phyloP scores from a whole-genome alignment of 2,113 vertebrate species.

The Lepus timidus region DNA sequence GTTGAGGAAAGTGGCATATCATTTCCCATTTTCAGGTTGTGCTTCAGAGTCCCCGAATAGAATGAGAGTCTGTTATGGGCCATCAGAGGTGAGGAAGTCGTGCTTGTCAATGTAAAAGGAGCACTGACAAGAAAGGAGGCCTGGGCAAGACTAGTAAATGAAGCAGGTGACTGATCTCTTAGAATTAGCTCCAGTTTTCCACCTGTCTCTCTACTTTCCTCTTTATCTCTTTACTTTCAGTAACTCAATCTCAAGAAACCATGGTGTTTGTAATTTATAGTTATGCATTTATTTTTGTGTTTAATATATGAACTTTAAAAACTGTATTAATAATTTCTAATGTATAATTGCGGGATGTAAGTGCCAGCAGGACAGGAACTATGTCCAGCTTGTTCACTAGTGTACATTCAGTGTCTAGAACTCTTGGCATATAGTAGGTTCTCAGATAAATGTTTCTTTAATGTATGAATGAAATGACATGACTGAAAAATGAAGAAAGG shows the following conservation, averaged over 20 bases:
- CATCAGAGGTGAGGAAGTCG: background rate
- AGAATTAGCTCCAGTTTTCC: background rate
- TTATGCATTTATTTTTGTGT: background rate
- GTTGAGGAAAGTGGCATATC: background rate
- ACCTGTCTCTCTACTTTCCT: background rate
- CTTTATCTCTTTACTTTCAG: background rate
- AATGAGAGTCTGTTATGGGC: background rate
- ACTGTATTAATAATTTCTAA: background rate
- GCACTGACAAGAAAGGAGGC: background rate
- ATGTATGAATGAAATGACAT: background rate
- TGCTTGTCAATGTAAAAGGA: background rate
- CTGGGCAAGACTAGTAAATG: background rate
- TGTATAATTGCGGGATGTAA: background rate
- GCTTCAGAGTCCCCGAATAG: background rate
- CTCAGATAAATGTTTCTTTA: background rate
- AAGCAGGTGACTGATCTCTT: background rate
- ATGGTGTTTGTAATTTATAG: background rate
- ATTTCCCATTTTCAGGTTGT: background rate
- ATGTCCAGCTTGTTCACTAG: background rate
- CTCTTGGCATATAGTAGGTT: background rate
- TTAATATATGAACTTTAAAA: background rate
- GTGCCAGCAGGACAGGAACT: background rate
- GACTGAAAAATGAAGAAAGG: background rate
- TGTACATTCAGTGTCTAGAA: background rate
- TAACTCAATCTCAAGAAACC: background rate